These are phyloP conservation scores for Scaeva pyrastri DNA, from an alignment of 2,888 invertebrate genomes.

Conservation along the genomic window DNA sequence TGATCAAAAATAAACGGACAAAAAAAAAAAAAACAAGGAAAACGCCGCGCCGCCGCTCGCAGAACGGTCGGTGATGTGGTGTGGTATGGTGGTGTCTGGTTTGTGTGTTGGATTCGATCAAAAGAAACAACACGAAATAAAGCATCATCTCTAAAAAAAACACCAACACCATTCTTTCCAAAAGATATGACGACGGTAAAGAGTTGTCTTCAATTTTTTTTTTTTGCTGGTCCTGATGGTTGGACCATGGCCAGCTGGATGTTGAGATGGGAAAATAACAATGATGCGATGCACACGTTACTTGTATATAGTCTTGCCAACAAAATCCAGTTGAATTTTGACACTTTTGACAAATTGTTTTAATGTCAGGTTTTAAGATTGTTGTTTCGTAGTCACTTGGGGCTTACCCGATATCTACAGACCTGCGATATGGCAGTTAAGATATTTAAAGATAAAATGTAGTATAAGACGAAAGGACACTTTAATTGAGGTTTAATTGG, in stretches of 20 bases:
- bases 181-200: slow-evolving; percentile 6
- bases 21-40: slow-evolving; percentile 16
- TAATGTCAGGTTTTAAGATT: slow-evolving; percentile 78
- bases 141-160: slow-evolving; percentile 65
- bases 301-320: slow-evolving; percentile 7
- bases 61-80: too few relatives aligned
- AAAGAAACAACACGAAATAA: slow-evolving; percentile 55
- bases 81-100: too few relatives aligned
- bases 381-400: slow-evolving; percentile 47
- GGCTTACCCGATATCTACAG: slow-evolving; percentile 2
- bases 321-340: slow-evolving; percentile 79
- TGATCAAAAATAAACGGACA: slow-evolving; percentile 47
- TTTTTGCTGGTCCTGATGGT: slow-evolving; percentile 35
- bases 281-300: not conserved
- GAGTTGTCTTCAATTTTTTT: slow-evolving; percentile 41
- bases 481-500: slow-evolving; percentile 72
- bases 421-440: too few relatives aligned
- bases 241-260: too few relatives aligned
- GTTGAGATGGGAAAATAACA: slow-evolving; percentile 41
- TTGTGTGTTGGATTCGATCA: slow-evolving; percentile 56
- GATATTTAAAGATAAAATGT: slow-evolving; percentile 4
- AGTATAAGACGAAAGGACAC: slow-evolving; percentile 40
- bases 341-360: slow-evolving; percentile 82
- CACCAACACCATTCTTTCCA: slow-evolving; percentile 67
- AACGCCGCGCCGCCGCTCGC: slow-evolving; percentile 22